A percentile compares a stretch with the other conserved stretches of the same genome.
Conservation (phyloP, 2,113 vertebrate genomes). For the Xyrauchen texanus region DNA sequence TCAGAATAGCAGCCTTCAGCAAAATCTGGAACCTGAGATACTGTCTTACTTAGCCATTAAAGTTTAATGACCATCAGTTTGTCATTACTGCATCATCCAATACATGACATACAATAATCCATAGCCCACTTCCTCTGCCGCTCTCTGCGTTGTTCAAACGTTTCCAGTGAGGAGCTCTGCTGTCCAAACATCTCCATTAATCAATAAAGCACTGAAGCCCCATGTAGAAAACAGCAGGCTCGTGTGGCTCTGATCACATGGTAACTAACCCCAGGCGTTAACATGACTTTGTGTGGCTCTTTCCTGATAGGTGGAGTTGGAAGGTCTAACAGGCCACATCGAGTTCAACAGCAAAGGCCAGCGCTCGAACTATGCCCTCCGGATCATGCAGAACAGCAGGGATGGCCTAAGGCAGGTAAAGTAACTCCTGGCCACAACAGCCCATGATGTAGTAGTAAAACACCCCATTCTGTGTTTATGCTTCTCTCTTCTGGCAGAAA, state of each 20-base stretch:
- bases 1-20: slow-evolving; percentile 35
- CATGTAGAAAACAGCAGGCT: background rate
- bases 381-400: slow-evolving; percentile 90
- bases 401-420: slow-evolving; percentile 91
- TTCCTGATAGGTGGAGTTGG: slow-evolving; percentile 98
- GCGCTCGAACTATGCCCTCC: slow-evolving; percentile 92
- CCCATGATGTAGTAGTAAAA: slow-evolving; percentile 36
- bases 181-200: slow-evolving; percentile 6
- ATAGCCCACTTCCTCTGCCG: background rate
- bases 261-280: slow-evolving; percentile 12
- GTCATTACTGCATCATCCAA: slow-evolving; percentile 13
- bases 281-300: slow-evolving; percentile 75
- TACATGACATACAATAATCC: slow-evolving; percentile 7
- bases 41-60: slow-evolving; percentile 31
- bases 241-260: background rate
- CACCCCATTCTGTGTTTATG: slow-evolving; percentile 17
- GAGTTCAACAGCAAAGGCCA: slow-evolving; percentile 99
- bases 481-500: slow-evolving; percentile 13
- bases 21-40: slow-evolving; percentile 11
- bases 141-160: slow-evolving; percentile 8
- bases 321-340: slow-evolving; percentile 98
- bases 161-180: slow-evolving; percentile 12
- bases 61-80: slow-evolving; percentile 18
- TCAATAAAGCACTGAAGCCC: no score
- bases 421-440: slow-evolving; percentile 44